phyloP scores from a whole-genome alignment of 2,113 vertebrate species.

The Mesoclemmys tuberculata region DNA sequence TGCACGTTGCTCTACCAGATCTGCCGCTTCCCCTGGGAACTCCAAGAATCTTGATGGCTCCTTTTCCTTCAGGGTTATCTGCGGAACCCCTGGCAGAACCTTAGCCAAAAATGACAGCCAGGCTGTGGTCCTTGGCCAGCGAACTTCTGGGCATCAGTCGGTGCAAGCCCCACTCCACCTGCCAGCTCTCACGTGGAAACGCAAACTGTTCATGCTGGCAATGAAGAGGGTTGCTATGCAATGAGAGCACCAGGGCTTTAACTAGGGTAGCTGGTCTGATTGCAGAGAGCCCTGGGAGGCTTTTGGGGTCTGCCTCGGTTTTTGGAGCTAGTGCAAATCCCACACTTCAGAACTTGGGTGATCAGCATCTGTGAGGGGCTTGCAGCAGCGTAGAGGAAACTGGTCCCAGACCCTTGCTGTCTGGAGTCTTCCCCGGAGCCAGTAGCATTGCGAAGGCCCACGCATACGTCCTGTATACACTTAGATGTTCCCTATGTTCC shows the following conservation, averaged over 20 bases:
- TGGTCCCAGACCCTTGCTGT: conserved; percentile 19
- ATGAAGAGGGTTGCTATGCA: not conserved
- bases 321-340: not conserved
- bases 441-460: conserved; percentile 7
- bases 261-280: not conserved
- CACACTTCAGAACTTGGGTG: not conserved
- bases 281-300: not conserved
- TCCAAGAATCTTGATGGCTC: not conserved
- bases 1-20: not conserved
- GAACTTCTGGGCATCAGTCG: not conserved
- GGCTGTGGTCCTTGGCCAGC: not conserved
- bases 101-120: not conserved
- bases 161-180: not conserved
- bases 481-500: conserved; percentile 17
- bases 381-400: not conserved
- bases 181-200: not conserved
- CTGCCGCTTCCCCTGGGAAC: not conserved
- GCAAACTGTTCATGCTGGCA: conserved; percentile 22
- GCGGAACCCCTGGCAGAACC: not conserved
- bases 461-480: not conserved
- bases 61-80: not conserved
- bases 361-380: not conserved
- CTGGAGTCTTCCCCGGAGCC: not conserved
- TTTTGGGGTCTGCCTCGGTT: not conserved
- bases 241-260: not conserved